Conservation (phyloP, 2,113 vertebrate species). For the Gasterosteus nipponicus region DNA sequence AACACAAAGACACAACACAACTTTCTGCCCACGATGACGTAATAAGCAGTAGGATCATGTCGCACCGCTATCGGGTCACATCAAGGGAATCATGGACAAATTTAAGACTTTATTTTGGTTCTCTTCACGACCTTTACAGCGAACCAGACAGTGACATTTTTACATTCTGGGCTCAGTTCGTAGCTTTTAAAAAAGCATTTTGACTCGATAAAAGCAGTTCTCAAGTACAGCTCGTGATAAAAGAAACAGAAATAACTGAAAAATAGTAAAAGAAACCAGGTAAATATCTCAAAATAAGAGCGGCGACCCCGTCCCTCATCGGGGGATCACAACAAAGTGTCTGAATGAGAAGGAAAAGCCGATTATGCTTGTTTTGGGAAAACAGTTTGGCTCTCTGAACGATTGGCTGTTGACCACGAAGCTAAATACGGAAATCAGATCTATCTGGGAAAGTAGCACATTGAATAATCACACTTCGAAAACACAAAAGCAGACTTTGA, state of each 20-base stretch:
- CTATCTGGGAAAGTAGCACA: conserved; percentile 28
- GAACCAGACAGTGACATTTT: not conserved
- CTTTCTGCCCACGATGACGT: conserved; percentile 37
- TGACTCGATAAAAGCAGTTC: not conserved
- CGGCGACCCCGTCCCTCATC: conserved; percentile 1
- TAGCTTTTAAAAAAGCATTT: not conserved
- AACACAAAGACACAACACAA: conserved; percentile 36
- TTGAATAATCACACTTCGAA: conserved; percentile 62
- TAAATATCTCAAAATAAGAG: conserved; percentile 2
- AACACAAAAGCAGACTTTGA: conserved; percentile 59
- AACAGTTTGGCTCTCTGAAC: conserved; percentile 39
- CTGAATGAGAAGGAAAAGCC: conserved; percentile 32
- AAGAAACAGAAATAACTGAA: not conserved
- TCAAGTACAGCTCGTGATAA: not conserved
- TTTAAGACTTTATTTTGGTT: not conserved
- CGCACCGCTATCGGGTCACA: conserved; percentile 18
- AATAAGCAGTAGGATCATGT: conserved; percentile 16
- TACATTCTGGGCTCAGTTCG: not conserved
- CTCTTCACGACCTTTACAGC: not conserved
- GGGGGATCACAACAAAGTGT: conserved; percentile 21
- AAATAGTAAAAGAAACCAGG: not conserved
- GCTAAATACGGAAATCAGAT: conserved; percentile 54
- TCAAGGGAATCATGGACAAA: not conserved
- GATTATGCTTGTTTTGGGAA: conserved; percentile 38
- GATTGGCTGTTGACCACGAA: conserved; percentile 56